phyloP scores from a whole-genome alignment of 2,888 invertebrate genomes.

The Seira ritae region DNA sequence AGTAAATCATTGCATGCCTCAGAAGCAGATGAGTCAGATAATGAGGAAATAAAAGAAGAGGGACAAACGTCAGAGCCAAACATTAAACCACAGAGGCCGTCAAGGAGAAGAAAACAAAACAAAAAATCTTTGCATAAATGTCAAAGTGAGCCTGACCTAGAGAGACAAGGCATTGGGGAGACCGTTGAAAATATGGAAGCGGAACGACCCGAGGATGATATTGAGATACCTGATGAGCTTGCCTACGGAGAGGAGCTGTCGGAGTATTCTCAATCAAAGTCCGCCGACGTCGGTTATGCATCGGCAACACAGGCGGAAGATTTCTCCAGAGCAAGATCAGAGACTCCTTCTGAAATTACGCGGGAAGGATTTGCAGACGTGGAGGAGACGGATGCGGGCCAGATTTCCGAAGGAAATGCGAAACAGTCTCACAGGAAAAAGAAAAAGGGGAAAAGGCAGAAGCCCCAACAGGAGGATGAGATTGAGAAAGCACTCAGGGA shows the following conservation, averaged over 20 bases:
- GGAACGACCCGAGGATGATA: constrained; percentile 36
- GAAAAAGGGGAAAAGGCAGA: constrained; percentile 62
- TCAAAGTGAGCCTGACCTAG: constrained; percentile 18
- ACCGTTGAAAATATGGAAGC: neutral
- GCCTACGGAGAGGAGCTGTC: constrained; percentile 44
- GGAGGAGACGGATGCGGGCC: constrained; percentile 44
- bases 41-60: constrained; percentile 34
- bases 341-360: constrained; percentile 55
- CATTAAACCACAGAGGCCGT: constrained; percentile 37
- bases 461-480: constrained; percentile 64
- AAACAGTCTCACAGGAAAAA: constrained; percentile 60
- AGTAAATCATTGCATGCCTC: constrained; percentile 60
- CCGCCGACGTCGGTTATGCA: constrained; percentile 49
- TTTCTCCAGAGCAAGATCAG: constrained; percentile 35
- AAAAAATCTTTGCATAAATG: constrained; percentile 29
- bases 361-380: constrained; percentile 52
- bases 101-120: constrained; percentile 47
- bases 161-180: neutral
- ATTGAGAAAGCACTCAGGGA: constrained; percentile 68
- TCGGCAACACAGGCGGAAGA: constrained; percentile 29
- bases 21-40: constrained; percentile 52
- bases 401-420: constrained; percentile 38
- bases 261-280: constrained; percentile 39
- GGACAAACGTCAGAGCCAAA: neutral
- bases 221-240: constrained; percentile 47